A percentile compares a stretch with the other conserved stretches of the same genome.
These are phyloP conservation scores for Lanius collurio DNA, from an alignment of 2,113 vertebrate species.

Conservation along the genomic window DNA sequence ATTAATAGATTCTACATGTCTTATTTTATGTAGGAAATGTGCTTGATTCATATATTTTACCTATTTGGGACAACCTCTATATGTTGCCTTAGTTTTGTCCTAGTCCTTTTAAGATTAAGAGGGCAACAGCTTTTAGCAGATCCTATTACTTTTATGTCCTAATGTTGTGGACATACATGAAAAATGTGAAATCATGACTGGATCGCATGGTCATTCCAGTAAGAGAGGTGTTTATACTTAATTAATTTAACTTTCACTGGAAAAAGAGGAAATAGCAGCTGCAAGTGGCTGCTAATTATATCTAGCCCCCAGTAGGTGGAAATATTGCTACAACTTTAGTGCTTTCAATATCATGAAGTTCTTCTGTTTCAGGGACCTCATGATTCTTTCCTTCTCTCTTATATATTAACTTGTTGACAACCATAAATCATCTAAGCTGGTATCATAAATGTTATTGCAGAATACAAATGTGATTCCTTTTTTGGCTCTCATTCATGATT, in stretches of 20 bases:
- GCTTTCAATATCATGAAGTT: neutral
- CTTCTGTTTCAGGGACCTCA: neutral
- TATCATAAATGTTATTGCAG: neutral
- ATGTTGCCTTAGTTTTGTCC: neutral
- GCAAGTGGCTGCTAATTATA: neutral
- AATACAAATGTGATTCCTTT: neutral
- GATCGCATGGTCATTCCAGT: neutral
- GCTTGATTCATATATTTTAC: neutral
- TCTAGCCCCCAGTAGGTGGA: conserved; percentile 46
- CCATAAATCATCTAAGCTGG: neutral
- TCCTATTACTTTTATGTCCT: neutral
- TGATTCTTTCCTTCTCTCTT: neutral
- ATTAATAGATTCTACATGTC: neutral
- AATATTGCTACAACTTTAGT: neutral
- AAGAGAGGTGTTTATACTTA: neutral
- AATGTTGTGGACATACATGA: neutral
- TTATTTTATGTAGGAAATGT: neutral
- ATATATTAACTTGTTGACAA: neutral
- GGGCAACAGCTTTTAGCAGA: neutral
- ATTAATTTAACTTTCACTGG: neutral
- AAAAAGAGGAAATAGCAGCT: neutral
- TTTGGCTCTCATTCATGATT: neutral
- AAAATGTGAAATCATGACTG: neutral
- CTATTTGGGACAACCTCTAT: accelerated
- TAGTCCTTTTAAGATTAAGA: neutral